Conservation (phyloP, 1,140 invertebrate species). For the Penaeus indicus region DNA sequence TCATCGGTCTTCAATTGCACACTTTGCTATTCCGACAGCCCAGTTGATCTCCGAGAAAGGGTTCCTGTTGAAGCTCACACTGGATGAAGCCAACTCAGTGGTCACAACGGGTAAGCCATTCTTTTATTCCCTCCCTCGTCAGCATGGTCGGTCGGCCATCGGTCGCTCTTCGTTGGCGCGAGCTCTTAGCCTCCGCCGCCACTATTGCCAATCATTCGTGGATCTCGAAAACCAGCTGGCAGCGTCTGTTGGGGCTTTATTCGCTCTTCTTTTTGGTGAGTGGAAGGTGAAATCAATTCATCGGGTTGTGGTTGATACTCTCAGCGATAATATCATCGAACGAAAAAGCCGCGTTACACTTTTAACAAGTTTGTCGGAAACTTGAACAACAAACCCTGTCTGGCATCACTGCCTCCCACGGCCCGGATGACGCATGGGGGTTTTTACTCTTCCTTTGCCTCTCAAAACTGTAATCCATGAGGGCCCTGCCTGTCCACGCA, state of each 20-base stretch:
- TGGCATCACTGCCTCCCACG: constrained; percentile 47
- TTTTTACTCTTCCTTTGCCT: constrained; percentile 37
- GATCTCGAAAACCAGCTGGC: not conserved
- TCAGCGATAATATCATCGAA: not conserved
- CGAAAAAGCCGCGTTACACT: not conserved
- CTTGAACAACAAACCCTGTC: constrained; percentile 17
- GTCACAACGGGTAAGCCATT: constrained; percentile 57
- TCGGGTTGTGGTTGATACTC: not conserved
- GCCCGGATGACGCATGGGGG: constrained; percentile 48
- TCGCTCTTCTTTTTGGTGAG: no score
- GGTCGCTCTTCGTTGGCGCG: constrained; percentile 46
- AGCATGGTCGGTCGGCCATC: constrained; percentile 45
- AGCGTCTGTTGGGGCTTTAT: no score
- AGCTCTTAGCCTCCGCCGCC: not conserved
- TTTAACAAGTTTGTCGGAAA: not conserved
- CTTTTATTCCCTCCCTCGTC: constrained; percentile 62
- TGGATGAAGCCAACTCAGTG: constrained; percentile 51
- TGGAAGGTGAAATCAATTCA: not conserved
- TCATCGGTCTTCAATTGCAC: no score
- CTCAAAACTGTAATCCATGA: constrained; percentile 55
- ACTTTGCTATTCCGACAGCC: no score
- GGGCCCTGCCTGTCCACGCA: constrained; percentile 34
- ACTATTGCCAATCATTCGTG: constrained; percentile 45
- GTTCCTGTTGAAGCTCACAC: not conserved
- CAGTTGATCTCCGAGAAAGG: not conserved